phyloP scores from a whole-genome alignment of 2,113 vertebrate genomes.

The Ameiurus melas region DNA sequence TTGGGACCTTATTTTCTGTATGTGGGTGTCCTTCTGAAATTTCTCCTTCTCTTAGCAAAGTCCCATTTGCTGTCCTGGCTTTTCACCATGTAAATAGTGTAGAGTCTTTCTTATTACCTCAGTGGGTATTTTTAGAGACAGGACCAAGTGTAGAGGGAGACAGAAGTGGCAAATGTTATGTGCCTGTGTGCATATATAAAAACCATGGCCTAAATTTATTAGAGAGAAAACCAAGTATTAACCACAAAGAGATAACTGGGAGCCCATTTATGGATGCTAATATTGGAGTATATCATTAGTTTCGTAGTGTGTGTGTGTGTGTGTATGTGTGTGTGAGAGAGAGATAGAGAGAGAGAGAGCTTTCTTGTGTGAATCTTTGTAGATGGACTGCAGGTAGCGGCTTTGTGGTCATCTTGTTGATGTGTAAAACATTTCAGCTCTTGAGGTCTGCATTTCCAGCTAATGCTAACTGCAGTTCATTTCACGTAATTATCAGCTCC shows the following conservation, averaged over 20 bases:
- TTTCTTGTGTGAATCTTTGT: not conserved
- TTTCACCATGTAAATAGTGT: constrained; percentile 74
- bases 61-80: constrained; percentile 55
- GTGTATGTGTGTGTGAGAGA: not conserved
- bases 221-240: not conserved
- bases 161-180: constrained; percentile 58
- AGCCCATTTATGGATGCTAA: not conserved
- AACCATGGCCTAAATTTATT: constrained; percentile 52
- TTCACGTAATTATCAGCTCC: not conserved
- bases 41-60: constrained; percentile 57
- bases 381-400: not conserved
- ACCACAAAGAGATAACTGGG: not conserved
- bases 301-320: not conserved
- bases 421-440: not conserved
- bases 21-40: constrained; percentile 19
- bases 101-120: constrained; percentile 73
- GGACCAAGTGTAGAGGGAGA: constrained; percentile 63
- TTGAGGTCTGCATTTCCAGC: not conserved
- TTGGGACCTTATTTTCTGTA: not conserved
- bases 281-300: not conserved
- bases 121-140: constrained; percentile 74
- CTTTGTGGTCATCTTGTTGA: not conserved
- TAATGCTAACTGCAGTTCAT: not conserved
- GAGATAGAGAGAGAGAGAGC: too few relatives aligned
- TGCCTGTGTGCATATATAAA: constrained; percentile 35